Evolutionary conservation across 1,140 invertebrate genomes (phyloP), one percentile per base, ranked within the genome.

Genomic region (Sycobia sp.): DNA sequence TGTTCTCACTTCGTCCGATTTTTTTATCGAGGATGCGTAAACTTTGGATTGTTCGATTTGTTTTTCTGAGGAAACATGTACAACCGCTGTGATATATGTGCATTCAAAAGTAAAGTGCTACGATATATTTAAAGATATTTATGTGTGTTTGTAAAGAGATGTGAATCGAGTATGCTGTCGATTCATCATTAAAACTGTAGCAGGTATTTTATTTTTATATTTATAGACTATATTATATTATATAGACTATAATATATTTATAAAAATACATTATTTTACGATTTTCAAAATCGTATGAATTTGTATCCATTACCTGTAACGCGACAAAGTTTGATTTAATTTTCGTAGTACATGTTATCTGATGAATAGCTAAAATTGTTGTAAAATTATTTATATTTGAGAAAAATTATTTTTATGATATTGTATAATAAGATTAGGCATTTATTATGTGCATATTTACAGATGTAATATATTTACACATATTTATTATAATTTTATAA

Each of bases 11-110:
- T 39, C 18, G 23, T 13, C 27, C 25, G 16, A 51, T 32, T 43
- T 61, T 51, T 43, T 41, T 59, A 22, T 36, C 57, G 29, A 22
- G 20, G n/a, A 51, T 43, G 29, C 18, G 36, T 51, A 49, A 34
- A 60, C n/a, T 55, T 54, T 59, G 25, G 13, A 44, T 49, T 27
- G 34, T 49, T 67, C 44, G 43, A 57, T 67, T 61, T 39, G 27
- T 56, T 64, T 63, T 38, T 43, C 29, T 47, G 50, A 41, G 18
- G 32, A 51, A 57, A 57, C n/a, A 27, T 57, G 54, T 67, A 67
- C 39, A 65, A 44, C 58, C 62, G 62, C 66, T 67, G 66, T 67
- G 66, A 67, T 67, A 67, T 61, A 56, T 62, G 66, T 67, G 62
- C 66, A 67, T 67, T 67, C 54, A 58, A 49, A 64, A 58, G 55